These are phyloP conservation scores for Drosophila nigromelanica DNA, from an alignment of 1,140 invertebrate species.

Conservation along the genomic window DNA sequence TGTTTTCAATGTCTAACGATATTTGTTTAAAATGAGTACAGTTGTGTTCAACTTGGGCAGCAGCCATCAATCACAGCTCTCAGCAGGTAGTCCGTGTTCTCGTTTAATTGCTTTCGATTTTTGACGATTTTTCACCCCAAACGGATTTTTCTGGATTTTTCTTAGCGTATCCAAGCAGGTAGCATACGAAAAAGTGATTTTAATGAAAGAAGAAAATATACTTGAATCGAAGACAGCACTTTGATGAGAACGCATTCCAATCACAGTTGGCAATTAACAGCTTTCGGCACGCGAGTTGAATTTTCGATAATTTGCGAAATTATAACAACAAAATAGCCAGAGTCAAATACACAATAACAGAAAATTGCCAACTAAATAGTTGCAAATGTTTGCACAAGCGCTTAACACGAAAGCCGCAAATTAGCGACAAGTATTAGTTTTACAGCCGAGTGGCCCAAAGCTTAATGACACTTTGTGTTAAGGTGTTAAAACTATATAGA, in stretches of 20 bases:
- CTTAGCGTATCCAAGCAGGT: slow-evolving; percentile 7
- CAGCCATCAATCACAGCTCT: slow-evolving; percentile 4
- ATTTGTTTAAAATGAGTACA: slow-evolving; percentile 10
- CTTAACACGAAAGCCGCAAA: slow-evolving; percentile 32
- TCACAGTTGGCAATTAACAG: slow-evolving; percentile 25
- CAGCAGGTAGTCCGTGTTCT: slow-evolving; percentile 33
- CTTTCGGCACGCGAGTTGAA: slow-evolving; percentile 36
- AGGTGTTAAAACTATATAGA: slow-evolving; percentile 3
- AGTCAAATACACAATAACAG: slow-evolving; percentile 13
- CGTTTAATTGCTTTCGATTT: slow-evolving; percentile 19
- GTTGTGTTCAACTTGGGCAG: background rate
- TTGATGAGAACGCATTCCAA: slow-evolving; percentile 2
- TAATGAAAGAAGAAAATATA: background rate
- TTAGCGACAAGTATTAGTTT: slow-evolving; percentile 19
- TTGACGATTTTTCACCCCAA: slow-evolving; percentile 15
- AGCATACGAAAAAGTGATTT: background rate
- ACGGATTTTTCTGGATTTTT: background rate
- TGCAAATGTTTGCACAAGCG: slow-evolving; percentile 23
- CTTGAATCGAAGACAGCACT: slow-evolving; percentile 8
- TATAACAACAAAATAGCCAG: slow-evolving; percentile 15
- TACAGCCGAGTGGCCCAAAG: slow-evolving; percentile 11
- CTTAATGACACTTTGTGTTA: slow-evolving; percentile 27
- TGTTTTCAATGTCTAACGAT: background rate
- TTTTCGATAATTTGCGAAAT: slow-evolving; percentile 32
- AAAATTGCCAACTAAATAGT: slow-evolving; percentile 12